Percentiles rank a stretch among this genome's conserved stretches.
Evolutionary conservation across 2,797 vertebrate species (phyloP).

Genomic region (Simalia tracyae): DNA sequence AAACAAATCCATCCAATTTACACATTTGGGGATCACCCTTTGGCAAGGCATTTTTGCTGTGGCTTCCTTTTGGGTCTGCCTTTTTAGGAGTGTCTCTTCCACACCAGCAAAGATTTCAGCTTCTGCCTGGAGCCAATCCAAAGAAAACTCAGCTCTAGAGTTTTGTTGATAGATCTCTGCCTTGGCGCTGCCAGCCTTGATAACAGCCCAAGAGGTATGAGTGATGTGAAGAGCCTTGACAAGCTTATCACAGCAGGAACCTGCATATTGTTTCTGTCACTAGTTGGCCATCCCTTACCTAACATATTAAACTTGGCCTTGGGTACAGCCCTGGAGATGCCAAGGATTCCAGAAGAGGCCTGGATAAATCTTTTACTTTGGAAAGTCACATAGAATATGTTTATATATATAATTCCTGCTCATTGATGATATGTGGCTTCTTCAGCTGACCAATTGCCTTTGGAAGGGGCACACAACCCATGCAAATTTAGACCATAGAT

Average conservation of each 20-base stretch:
- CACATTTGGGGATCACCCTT: neutral
- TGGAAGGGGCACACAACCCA: neutral
- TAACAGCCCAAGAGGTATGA: conserved; percentile 46
- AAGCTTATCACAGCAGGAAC: neutral
- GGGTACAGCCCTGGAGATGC: neutral
- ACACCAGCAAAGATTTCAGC: conserved; percentile 48
- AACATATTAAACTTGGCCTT: neutral
- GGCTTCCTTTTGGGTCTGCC: rapidly evolving
- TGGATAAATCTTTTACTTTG: neutral
- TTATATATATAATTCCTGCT: neutral
- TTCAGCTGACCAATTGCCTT: too few relatives aligned
- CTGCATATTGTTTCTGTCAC: conserved; percentile 11
- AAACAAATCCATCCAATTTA: neutral
- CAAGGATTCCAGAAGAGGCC: neutral
- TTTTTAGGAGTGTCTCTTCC: conserved; percentile 43
- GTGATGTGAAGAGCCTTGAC: conserved; percentile 3
- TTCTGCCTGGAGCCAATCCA: conserved; percentile 51
- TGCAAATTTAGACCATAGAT: neutral
- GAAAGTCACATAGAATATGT: neutral
- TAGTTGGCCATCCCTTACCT: neutral
- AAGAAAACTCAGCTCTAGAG: conserved; percentile 37
- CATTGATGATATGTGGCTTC: too few relatives aligned
- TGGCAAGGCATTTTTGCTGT: neutral
- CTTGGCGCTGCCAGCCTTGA: conserved; percentile 61
- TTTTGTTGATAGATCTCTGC: conserved; percentile 66